A percentile compares a stretch with the other conserved stretches of the same genome.
phyloP scores from a whole-genome alignment of 1,140 invertebrate genomes.

The Neoseiulus cucumeris region DNA sequence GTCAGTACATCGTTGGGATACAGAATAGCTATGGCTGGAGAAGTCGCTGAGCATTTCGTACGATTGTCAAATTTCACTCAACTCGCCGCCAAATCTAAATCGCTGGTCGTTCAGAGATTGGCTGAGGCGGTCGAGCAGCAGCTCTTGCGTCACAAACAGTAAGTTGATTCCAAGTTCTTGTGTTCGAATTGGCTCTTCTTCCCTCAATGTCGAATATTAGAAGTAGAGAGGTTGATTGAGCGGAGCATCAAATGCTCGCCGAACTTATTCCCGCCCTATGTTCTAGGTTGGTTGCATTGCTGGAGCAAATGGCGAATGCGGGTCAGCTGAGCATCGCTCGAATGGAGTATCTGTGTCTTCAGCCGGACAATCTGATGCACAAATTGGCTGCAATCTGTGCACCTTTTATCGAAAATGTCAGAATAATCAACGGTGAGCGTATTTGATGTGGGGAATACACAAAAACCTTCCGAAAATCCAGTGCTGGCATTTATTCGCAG shows the following conservation, averaged over 20 bases:
- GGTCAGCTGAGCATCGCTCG: not conserved
- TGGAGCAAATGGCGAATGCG: not conserved
- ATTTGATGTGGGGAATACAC: not conserved
- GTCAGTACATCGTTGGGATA: not conserved
- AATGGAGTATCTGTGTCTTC: not conserved
- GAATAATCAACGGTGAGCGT: not conserved
- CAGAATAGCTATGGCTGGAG: not conserved
- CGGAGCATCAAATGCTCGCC: no score
- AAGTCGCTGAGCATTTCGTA: not conserved
- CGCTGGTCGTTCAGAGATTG: not conserved
- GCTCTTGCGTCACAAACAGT: slow-evolving; percentile 1
- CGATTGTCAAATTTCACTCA: not conserved
- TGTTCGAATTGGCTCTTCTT: not conserved
- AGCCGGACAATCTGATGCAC: slow-evolving; percentile 3
- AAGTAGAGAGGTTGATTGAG: no score
- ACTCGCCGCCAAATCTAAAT: not conserved
- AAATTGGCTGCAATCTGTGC: not conserved
- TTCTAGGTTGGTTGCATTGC: not conserved
- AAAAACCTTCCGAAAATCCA: no score
- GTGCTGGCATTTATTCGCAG: no score
- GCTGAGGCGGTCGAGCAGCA: not conserved
- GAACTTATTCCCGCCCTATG: not conserved
- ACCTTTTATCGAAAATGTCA: not conserved
- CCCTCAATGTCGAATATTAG: not conserved
- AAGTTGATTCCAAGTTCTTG: not conserved